Evolutionary conservation across 1,140 invertebrate genomes (phyloP).

Genomic region (Dreissena polymorpha): DNA sequence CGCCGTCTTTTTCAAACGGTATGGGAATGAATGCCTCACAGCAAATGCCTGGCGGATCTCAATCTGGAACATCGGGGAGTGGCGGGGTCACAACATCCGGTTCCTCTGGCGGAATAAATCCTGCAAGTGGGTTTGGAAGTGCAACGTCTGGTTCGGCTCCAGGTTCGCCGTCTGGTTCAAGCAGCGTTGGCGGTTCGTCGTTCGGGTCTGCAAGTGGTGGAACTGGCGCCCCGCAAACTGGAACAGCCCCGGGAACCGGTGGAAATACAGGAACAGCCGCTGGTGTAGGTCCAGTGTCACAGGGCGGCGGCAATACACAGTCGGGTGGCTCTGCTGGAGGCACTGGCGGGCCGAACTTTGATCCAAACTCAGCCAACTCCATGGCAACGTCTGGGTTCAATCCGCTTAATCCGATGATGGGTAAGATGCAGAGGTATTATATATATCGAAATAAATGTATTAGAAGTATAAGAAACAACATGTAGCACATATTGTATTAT

Average conservation of each 20-base stretch:
- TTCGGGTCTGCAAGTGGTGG: not conserved
- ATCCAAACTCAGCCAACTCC: conserved; percentile 58
- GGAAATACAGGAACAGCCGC: conserved; percentile 5
- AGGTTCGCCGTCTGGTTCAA: not conserved
- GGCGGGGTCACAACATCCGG: not conserved
- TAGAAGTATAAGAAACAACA: not conserved
- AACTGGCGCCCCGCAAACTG: not conserved
- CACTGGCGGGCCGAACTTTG: conserved; percentile 44
- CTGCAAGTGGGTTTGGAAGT: conserved; percentile 9
- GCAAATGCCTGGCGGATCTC: conserved; percentile 18
- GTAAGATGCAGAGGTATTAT: conserved; percentile 14
- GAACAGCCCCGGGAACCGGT: conserved; percentile 10
- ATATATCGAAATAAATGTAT: not conserved
- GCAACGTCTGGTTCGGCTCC: conserved; percentile 13
- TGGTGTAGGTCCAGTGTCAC: not conserved
- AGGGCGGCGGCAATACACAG: not conserved
- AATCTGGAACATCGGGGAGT: not conserved
- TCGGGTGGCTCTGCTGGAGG: not conserved
- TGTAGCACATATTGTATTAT: not conserved
- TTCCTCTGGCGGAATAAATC: conserved; percentile 6
- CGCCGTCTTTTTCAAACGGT: conserved; percentile 24
- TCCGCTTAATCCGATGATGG: conserved; percentile 58
- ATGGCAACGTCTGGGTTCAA: conserved; percentile 63
- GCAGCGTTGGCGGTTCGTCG: not conserved
- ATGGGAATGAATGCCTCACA: conserved; percentile 55